Evolutionary conservation across 2,888 invertebrate genomes (phyloP), one percentile per base, ranked within the genome.

Genomic region (Acleris literana): DNA sequence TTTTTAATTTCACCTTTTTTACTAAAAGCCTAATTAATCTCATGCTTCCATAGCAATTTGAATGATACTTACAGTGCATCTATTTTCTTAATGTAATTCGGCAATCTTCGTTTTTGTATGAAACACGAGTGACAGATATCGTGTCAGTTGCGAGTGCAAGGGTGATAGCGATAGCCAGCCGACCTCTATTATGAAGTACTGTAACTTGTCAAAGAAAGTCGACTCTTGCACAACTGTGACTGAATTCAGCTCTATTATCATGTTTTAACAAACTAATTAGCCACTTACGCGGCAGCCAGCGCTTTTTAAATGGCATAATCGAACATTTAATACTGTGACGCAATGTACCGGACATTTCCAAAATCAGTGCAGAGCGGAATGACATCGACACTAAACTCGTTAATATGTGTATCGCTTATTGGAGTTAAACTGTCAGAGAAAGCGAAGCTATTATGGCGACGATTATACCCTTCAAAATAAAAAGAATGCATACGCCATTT

Each of bases 191-290:
- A n/a, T n/a, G n/a, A n/a, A n/a, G n/a, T n/a, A n/a, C n/a, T n/a
- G n/a, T n/a, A 39, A 71, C 76, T 78, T 79, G 5, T 58, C 48
- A 25, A 60, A 25, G 57, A 20, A 57, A 57, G 25, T 57, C 25
- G n/a, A 55, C 20, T 18, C 16, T 60, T 64, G 17, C 54, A 44
- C 44, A 61, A 65, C 33, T 65, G 49, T 33, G 1, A 39, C 39
- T 65, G 49, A 60, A 55, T 25, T 53, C 54, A 64, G 29, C 17
- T 56, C 44, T 51, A 56, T 65, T 44, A 61, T 51, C 55, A 60
- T 55, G 29, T 56, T 55, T 65, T 60, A 60, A 49, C 54, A 59
- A 61, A 61, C 33, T 61, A 65, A 65, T 65, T 61, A 55, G 55
- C 44, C 20, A 51, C 46, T 65, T 56, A 65, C 60, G 55, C 55